Evolutionary conservation across 92 coral and sea anemone genomes (phyloP), one percentile per base, ranked within the genome.

Genomic region (Heteractis magnifica): DNA sequence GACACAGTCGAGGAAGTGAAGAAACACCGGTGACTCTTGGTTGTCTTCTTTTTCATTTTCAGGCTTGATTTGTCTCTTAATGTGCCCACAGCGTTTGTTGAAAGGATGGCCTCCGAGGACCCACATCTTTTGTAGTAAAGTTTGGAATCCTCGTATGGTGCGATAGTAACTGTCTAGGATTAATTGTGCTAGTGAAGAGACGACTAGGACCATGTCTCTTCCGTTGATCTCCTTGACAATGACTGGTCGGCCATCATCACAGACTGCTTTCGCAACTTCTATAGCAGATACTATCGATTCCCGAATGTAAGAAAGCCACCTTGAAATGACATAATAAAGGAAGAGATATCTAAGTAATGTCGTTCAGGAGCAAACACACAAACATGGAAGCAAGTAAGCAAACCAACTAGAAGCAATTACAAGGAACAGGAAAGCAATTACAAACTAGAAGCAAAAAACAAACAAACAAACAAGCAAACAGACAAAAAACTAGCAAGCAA

Each of bases 31-130:
- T 3, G 99, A 85, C 78, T 96, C 99, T 26, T 86, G 83, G 5
- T 83, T 79, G 56, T 93, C 95, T 48, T 94, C 92, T 80, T 92
- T 94, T 49, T 93, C 98, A 52, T n/a, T 82, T 64, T 93, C 98
- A 51, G 71, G 74, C 76, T 81, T 88, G 50, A 19, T 82, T 49
- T 87, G 75, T 20, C 81, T 65, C 19, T 85, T 87, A 75, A 94
- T 87, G 76, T 96, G 99, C 11, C 94, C 90, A 75, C 94, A 94
- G 52, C 99, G 95, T 71, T 87, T 87, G 15, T 88, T 91, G 58
- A 96, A 96, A 59, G 97, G 99, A 84, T 96, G 99, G 9, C 99
- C 99, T 51, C 98, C 95, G 79, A 96, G 89, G 3, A 96, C 98
- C 99, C 99, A 96, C 99, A 96, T 96, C 78, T 95, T 96, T 79